Evolutionary conservation across 2,797 vertebrate genomes (phyloP).

Genomic region (Lepidocolaptes lacrymiger): DNA sequence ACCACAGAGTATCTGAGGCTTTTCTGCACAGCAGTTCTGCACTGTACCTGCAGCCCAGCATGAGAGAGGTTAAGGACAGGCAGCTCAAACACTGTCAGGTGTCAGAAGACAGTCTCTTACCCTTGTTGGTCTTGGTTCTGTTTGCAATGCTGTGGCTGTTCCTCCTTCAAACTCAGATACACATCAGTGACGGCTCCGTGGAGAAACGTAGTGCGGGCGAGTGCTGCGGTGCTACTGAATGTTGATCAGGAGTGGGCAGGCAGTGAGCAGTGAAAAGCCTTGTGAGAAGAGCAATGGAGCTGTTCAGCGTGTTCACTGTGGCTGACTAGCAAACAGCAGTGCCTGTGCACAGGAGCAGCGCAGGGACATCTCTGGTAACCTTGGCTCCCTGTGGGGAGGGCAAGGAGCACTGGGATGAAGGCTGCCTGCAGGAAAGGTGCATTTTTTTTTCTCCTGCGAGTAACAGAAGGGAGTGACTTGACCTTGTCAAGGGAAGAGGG

Average conservation of each 20-base stretch:
- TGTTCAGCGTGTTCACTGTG: background rate
- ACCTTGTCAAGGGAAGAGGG: background rate
- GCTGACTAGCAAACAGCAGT: background rate
- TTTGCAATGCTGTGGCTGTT: background rate
- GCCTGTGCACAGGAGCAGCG: background rate
- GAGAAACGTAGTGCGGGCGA: background rate
- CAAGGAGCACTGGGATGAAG: background rate
- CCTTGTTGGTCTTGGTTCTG: background rate
- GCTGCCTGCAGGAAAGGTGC: background rate
- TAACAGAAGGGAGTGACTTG: background rate
- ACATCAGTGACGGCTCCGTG: background rate
- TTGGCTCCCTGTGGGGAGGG: background rate
- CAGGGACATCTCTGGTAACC: background rate
- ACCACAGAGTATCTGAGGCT: background rate
- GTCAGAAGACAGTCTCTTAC: background rate
- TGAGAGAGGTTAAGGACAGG: background rate
- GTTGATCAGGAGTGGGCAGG: slow-evolving; percentile 8
- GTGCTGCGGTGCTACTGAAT: slow-evolving; percentile 26
- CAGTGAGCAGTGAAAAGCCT: background rate
- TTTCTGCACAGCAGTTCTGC: background rate
- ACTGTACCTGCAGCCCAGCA: background rate
- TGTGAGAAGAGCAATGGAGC: background rate
- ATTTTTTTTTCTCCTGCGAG: background rate
- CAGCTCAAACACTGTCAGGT: background rate
- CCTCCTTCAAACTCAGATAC: background rate